Evolutionary conservation across 2,797 vertebrate species (phyloP).

Genomic region (Masticophis lateralis): DNA sequence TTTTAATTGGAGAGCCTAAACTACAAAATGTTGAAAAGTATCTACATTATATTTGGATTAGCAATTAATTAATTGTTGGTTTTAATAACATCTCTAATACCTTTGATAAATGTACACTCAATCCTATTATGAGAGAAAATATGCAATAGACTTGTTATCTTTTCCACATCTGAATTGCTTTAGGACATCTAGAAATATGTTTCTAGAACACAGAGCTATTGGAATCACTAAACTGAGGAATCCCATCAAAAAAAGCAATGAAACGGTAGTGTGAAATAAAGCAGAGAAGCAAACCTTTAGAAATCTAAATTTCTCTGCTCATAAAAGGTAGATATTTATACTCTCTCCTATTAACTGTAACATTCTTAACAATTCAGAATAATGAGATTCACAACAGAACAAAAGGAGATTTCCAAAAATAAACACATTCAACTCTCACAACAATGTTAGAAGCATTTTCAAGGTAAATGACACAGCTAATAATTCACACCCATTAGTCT

Average conservation of each 20-base stretch:
- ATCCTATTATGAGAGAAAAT: not conserved
- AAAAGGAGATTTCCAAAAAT: slow-evolving; percentile 30
- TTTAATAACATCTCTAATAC: not conserved
- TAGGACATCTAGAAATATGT: not conserved
- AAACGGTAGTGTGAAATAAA: not conserved
- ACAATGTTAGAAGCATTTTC: slow-evolving; percentile 47
- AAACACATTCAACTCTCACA: slow-evolving; percentile 51
- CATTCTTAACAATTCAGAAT: not conserved
- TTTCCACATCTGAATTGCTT: not conserved
- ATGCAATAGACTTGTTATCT: not conserved
- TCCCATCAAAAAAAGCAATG: not conserved
- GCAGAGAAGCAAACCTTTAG: not conserved
- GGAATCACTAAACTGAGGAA: not conserved
- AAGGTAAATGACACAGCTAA: slow-evolving; percentile 56
- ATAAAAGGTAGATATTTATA: not conserved
- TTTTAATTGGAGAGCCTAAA: not conserved
- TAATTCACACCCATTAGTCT: slow-evolving; percentile 61
- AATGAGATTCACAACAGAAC: slow-evolving; percentile 11
- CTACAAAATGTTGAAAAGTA: not conserved
- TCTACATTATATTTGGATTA: not conserved
- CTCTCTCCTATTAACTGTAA: not conserved
- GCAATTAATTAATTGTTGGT: not conserved
- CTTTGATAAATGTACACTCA: not conserved
- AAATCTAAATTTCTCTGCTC: not conserved
- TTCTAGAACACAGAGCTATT: not conserved